phyloP scores from a whole-genome alignment of 2,888 invertebrate genomes.

The Caprella mutica region DNA sequence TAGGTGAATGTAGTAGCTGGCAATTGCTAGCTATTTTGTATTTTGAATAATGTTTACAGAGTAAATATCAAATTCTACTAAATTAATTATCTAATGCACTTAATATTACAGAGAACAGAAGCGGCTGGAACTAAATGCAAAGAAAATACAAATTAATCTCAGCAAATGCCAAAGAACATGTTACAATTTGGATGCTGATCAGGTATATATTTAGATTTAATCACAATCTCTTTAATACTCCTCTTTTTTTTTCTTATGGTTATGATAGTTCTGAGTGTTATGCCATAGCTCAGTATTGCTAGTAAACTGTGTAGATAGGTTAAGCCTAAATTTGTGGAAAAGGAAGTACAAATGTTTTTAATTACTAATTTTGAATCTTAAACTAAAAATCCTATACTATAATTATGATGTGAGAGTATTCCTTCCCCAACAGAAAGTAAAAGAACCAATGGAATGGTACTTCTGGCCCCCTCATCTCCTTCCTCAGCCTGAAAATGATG shows the following conservation, averaged over 20 bases:
- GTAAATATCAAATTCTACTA: background rate
- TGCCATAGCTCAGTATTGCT: background rate
- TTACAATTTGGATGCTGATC: constrained; percentile 48
- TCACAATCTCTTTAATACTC: background rate
- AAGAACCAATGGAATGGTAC: constrained; percentile 48
- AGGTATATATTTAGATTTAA: constrained; percentile 39
- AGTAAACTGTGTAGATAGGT: too few relatives aligned
- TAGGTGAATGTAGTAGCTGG: constrained; percentile 7
- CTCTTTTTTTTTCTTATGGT: background rate
- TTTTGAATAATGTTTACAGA: background rate
- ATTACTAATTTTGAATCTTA: too few relatives aligned
- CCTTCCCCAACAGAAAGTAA: constrained; percentile 38
- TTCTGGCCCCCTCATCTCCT: constrained; percentile 46
- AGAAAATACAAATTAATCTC: constrained; percentile 34
- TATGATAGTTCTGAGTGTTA: background rate
- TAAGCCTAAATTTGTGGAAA: too few relatives aligned
- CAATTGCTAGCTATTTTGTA: constrained; percentile 3
- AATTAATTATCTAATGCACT: background rate
- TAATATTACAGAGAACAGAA: constrained; percentile 10
- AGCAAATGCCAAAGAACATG: constrained; percentile 46
- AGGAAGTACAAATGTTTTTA: too few relatives aligned
- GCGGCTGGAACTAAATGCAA: constrained; percentile 15
- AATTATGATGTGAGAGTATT: constrained; percentile 7
- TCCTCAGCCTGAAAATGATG: constrained; percentile 29
- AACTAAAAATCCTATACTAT: constrained; percentile 5